Base-by-base conservation (phyloP, 2,888 invertebrate species). In the Branchinecta sandiegonensis region DNA sequence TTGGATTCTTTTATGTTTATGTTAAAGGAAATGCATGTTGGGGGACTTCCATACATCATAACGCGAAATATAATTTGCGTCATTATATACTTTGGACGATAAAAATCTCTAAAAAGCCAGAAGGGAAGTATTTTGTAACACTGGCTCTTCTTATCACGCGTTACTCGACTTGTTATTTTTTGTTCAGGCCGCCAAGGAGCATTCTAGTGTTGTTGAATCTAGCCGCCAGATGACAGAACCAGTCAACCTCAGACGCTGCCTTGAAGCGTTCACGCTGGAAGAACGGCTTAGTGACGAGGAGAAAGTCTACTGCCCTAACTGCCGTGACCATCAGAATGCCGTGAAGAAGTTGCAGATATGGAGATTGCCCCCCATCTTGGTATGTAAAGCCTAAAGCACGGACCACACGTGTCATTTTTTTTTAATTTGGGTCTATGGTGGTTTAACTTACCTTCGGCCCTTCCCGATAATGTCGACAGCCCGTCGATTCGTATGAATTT, bases 291-390 rank as follows among this genome's bases (percentile, higher is more conserved):
- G 80, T 46, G 82, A 81, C 68, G 90, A 91, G 76, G 86, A 90
- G 76, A 86, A 86, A 77, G 92, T 91, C 80, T 88, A 87, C 77
- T 94, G 94, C 80, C 84, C 87, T 70, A 85, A 84, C 75, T 94
- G 94, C 79, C 86, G 88, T 76, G 83, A 85, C 74, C 87, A 86
- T 76, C 90, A 90, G 76, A 86, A 89, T 68, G 92, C 94, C 69
- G 87, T 88, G 72, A 94, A 94, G 79, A 91, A 90, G 77, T 81
- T 94, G 76, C 91, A 93, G 78, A 88, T 94, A 68, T 94, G 94
- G 93, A 83, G 88, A 73, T 79, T 92, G 73, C 94, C 94, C 69
- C 92, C 93, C 12, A 85, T 94, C 74, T 80, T 94, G 77, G 91
- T 92, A 74, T 77, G 80, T 76, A 37, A 37, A 37, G 37, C 37